A percentile compares a stretch with the other conserved stretches of the same genome.
Conservation (phyloP, 2,113 vertebrate genomes). For the Bothrops jararaca region DNA sequence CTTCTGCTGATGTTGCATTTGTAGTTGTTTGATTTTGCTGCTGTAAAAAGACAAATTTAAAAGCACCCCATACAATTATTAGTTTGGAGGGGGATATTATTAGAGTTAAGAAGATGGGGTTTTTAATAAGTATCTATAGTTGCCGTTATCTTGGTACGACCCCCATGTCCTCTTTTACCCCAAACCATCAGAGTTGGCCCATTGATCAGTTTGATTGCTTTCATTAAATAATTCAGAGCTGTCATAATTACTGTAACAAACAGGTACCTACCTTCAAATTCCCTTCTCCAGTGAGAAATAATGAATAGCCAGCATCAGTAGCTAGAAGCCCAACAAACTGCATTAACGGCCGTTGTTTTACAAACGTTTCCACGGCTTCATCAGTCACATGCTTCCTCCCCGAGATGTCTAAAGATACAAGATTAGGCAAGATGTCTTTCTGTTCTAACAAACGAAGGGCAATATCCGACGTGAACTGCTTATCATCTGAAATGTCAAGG, state of each 20-base stretch:
- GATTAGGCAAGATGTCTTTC: constrained; percentile 84
- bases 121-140: background rate
- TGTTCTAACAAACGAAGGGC: constrained; percentile 91
- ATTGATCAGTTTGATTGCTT: background rate
- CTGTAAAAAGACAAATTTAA: background rate
- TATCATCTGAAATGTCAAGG: constrained; percentile 97
- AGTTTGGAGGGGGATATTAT: too few relatives aligned
- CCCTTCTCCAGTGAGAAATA: constrained; percentile 91
- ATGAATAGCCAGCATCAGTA: constrained; percentile 93
- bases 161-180: background rate
- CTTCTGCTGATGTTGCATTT: background rate
- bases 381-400: constrained; percentile 95
- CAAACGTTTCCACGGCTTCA: constrained; percentile 85
- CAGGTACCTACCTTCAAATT: constrained; percentile 84
- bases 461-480: constrained; percentile 98
- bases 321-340: constrained; percentile 94
- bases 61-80: background rate
- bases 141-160: background rate
- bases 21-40: background rate
- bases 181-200: background rate
- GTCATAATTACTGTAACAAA: constrained; percentile 11
- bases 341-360: constrained; percentile 91
- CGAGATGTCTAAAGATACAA: constrained; percentile 92
- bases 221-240: background rate
- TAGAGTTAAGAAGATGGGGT: background rate